phyloP scores from a whole-genome alignment of 2,797 vertebrate genomes.

The Spinus olivaceus region DNA sequence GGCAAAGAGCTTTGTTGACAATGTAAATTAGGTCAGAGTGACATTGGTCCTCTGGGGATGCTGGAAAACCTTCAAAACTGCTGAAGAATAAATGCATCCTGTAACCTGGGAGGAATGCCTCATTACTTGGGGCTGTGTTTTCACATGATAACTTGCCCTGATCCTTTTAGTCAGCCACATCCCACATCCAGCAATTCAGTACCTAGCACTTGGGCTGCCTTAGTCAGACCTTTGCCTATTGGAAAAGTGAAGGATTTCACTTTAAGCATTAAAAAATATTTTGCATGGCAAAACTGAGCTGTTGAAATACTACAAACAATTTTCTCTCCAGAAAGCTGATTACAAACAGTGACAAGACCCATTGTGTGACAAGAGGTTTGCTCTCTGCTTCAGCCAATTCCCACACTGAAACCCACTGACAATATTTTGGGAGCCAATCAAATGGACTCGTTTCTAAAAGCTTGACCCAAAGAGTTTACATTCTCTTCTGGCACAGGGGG shows the following conservation, averaged over 20 bases:
- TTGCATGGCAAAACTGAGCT: neutral
- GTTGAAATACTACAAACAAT: neutral
- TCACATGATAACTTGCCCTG: neutral
- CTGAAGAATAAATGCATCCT: neutral
- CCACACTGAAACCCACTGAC: neutral
- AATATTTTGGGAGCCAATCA: neutral
- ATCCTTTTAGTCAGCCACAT: neutral
- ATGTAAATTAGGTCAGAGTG: neutral
- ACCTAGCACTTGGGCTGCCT: neutral
- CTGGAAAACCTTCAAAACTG: neutral
- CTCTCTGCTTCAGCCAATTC: neutral
- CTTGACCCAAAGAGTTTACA: neutral
- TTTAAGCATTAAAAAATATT: neutral
- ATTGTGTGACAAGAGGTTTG: too few species aligned
- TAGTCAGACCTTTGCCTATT: neutral
- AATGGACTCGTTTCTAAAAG: neutral
- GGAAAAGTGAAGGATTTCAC: neutral
- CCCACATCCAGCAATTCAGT: neutral
- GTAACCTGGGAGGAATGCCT: neutral
- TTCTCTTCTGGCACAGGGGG: neutral
- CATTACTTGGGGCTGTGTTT: rapidly evolving
- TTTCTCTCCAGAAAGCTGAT: neutral
- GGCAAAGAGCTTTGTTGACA: neutral
- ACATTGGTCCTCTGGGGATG: neutral
- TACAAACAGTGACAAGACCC: neutral